Percentiles rank a stretch among this genome's conserved stretches.
These are phyloP conservation scores for Thomomys bottae DNA, from an alignment of 2,113 vertebrate genomes.

Conservation along the genomic window DNA sequence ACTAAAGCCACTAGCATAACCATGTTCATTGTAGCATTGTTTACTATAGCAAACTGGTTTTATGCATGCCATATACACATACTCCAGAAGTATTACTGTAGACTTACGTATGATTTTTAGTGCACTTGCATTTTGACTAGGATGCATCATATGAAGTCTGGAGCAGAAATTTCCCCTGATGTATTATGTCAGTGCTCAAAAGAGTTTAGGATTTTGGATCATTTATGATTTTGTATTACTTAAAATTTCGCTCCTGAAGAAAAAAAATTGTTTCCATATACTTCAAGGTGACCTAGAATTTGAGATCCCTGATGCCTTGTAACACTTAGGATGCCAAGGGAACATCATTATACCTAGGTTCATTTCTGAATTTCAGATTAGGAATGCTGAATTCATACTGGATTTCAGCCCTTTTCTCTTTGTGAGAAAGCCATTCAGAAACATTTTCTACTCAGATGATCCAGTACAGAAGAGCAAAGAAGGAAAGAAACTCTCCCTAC, in stretches of 20 bases:
- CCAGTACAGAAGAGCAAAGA: not conserved
- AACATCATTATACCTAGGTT: not conserved
- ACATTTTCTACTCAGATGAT: slow-evolving; percentile 9
- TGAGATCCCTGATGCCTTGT: too few species aligned
- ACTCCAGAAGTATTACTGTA: not conserved
- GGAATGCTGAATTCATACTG: not conserved
- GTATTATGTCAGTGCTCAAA: not conserved
- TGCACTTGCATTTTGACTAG: not conserved
- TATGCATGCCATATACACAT: not conserved
- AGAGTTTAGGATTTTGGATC: not conserved
- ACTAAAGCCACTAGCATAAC: too few species aligned
- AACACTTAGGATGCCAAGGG: not conserved
- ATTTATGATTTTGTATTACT: too few species aligned
- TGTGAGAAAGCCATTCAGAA: slow-evolving; percentile 31
- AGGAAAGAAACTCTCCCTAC: not conserved
- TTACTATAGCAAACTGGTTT: not conserved
- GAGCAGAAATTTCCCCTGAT: not conserved
- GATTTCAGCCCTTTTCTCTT: not conserved
- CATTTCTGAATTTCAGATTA: not conserved
- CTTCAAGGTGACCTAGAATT: not conserved
- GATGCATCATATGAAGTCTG: not conserved
- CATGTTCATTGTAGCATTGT: too few species aligned
- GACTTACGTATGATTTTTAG: not conserved
- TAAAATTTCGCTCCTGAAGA: not conserved
- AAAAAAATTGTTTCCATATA: not conserved